Evolutionary conservation across 92 coral and sea anemone species (phyloP).

Genomic region (Porites evermanni): DNA sequence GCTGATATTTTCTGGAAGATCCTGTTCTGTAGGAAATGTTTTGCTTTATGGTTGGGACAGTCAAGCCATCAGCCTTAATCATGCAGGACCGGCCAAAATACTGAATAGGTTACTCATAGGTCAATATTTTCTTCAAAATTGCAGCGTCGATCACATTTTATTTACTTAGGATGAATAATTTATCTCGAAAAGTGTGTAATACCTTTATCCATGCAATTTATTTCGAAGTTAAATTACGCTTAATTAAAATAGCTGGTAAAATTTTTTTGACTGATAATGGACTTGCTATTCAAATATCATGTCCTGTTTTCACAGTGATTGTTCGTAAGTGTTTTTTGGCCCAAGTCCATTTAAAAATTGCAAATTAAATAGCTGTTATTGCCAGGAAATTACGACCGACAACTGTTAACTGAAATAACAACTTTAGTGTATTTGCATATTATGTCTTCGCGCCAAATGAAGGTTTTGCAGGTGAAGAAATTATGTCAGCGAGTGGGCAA

Average conservation of each 20-base stretch:
- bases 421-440: neutral
- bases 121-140: constrained; percentile 1
- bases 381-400: neutral
- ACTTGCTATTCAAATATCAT: neutral
- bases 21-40: too few species aligned
- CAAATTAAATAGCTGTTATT: neutral
- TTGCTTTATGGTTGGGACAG: too few species aligned
- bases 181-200: neutral
- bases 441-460: neutral
- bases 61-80: neutral
- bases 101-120: neutral
- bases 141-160: neutral
- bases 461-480: neutral
- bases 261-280: neutral
- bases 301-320: neutral
- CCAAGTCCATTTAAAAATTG: neutral
- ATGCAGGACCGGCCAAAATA: neutral
- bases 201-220: constrained; percentile 13
- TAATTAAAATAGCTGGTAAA: neutral
- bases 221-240: neutral
- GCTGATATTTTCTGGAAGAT: too few species aligned
- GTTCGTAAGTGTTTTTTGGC: neutral
- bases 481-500: too few species aligned
- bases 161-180: constrained; percentile 37
- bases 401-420: neutral